Percentiles rank a stretch among this genome's conserved stretches.
Evolutionary conservation across 2,113 vertebrate genomes (phyloP).

Genomic region (Apaloderma vittatum): DNA sequence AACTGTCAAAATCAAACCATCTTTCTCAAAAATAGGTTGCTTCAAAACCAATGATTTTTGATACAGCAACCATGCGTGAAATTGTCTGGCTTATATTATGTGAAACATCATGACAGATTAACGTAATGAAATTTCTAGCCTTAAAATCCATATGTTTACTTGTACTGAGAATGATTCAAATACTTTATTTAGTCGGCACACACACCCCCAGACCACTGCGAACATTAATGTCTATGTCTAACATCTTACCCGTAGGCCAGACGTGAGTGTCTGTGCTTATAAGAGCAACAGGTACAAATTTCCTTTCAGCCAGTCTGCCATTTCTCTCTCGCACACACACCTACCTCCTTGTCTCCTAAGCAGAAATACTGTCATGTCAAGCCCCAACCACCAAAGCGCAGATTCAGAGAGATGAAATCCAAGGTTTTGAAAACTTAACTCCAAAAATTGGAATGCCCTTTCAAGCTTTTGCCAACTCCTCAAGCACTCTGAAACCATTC

Average conservation of each 20-base stretch:
- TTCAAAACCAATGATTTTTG: constrained; percentile 35
- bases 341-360: neutral
- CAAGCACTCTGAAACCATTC: neutral
- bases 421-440: neutral
- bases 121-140: neutral
- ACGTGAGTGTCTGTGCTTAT: neutral
- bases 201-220: neutral
- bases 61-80: constrained; percentile 6
- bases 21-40: neutral
- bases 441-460: neutral
- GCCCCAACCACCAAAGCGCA: neutral
- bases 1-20: constrained; percentile 47
- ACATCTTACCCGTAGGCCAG: neutral
- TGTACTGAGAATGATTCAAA: neutral
- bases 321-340: neutral
- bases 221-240: neutral
- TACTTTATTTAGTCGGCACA: neutral
- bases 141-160: constrained; percentile 45
- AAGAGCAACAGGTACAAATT: neutral
- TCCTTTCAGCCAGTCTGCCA: neutral
- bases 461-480: neutral
- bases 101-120: neutral
- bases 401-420: neutral
- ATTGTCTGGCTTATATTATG: constrained; percentile 39
- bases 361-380: neutral